Conservation (phyloP, 2,113 vertebrate species). For the Callipepla californica region DNA sequence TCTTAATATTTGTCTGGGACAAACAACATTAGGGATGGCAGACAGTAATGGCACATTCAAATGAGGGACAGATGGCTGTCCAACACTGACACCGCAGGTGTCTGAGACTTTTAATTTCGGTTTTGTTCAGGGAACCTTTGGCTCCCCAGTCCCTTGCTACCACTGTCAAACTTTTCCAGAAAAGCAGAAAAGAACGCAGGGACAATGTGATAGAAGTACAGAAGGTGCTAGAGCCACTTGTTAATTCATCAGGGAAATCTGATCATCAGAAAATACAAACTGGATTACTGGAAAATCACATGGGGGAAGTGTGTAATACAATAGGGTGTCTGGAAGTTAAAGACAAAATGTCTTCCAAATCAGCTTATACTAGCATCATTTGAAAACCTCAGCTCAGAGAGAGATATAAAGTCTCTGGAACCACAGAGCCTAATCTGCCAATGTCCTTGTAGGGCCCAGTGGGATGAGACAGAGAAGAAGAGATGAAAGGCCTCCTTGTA, state of each 20-base stretch:
- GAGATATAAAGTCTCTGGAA: neutral
- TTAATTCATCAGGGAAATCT: constrained; percentile 8
- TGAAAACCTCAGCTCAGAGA: neutral
- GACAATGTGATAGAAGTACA: constrained; percentile 24
- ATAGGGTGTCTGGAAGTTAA: neutral
- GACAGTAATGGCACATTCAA: neutral
- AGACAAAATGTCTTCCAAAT: neutral
- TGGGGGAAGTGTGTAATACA: neutral
- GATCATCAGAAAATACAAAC: neutral
- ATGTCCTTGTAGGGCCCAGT: neutral
- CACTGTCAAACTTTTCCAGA: neutral
- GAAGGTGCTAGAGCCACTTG: neutral
- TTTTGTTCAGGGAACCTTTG: constrained; percentile 31
- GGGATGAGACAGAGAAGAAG: neutral
- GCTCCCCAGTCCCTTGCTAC: constrained; percentile 8
- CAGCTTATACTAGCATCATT: neutral
- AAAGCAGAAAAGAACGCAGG: neutral
- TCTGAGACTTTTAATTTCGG: constrained; percentile 18
- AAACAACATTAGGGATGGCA: constrained; percentile 24
- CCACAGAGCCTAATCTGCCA: neutral
- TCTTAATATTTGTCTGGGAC: constrained; percentile 10
- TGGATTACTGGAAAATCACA: neutral
- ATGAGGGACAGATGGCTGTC: constrained; percentile 58
- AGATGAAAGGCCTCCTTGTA: neutral
- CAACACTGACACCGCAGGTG: neutral